Evolutionary conservation across 2,888 invertebrate species (phyloP), one percentile per base, ranked within the genome.

Genomic region (Polyploca ridens): DNA sequence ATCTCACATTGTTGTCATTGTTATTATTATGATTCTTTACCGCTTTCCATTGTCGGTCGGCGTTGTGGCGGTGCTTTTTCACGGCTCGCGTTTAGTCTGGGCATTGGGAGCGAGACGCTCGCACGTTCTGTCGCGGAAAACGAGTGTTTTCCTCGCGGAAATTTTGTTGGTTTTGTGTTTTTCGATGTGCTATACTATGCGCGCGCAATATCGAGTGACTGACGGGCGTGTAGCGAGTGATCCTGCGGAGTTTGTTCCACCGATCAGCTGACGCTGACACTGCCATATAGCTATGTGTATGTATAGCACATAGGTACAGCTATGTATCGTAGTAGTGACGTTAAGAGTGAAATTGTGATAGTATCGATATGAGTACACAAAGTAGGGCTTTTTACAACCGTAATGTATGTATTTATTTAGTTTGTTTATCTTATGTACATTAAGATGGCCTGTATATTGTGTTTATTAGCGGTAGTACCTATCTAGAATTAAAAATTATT

Each of bases 1-100:
- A 94, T 94, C 94, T 93, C 93, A 94, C 93, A 94, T 94, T 94
- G 94, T 94, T 94, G 94, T 94, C 93, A 94, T 94, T 94, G 94
- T 94, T 94, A 94, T 94, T 94, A 93, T 94, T 94, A 94, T 94
- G 94, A 94, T 93, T 94, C 94, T 94, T 94, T 93, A 91, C 93
- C 93, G 94, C 94, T 94, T 94, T 94, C 93, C 93, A 94, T 94
- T 94, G 94, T 94, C 93, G 93, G 91, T 86, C 90, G 89, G 89
- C 94, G 93, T 91, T 93, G 92, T 88, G 94, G 90, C 93, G 92
- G 93, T 93, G 92, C 94, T 94, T 94, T 94, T 94, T 94, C 94
- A 94, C 92, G 91, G 91, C 84, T 89, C 91, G 90, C 91, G 90
- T 91, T 94, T 94, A 94, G 94, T 94, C 94, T 92, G 93, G 91